Base-by-base conservation (phyloP, 2,113 vertebrate species). In the Ciconia stormi region DNA sequence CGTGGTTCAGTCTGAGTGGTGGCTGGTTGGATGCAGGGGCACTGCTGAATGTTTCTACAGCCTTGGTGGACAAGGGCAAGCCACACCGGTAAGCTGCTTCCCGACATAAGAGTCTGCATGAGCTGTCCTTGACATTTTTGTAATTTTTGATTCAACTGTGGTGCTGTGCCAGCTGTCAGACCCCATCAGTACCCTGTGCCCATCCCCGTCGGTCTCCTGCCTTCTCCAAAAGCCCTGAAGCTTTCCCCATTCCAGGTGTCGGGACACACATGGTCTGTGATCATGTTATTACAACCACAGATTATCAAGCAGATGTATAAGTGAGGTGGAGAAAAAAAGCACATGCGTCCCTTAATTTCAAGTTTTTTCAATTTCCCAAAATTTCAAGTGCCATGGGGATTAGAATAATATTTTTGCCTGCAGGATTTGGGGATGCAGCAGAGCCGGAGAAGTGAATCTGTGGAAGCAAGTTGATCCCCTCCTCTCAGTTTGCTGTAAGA, bases 1-100 rank as follows among this genome's bases (percentile, higher is more conserved):
- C 0, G 0, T 13, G 53, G 26, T 30, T 87, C 69, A n/a, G 3
- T 6, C 10, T 30, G 29, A 36, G 34, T 2, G 26, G 17, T 61
- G 34, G 20, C 50, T 10, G 1, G 21, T 9, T 44, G 42, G 50
- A 36, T 34, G 30, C 46, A 66, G 47, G n/a, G 56, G n/a, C 34
- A 30, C 13, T 61, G 78, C 22, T 38, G 36, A 56, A 44, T 2
- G 0, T 56, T 77, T 69, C 74, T 74, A 49, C 61, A 90, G 55
- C 74, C 49, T 32, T 69, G 58, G 58, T 6, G 10, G 7, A 23
- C 52, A 52, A 47, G 49, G 34, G 22, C 14, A 42, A 82, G 20
- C 56, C 49, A 34, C 22, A 13, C 4, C 2, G 4, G 29, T 52
- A 62, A 80, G 22, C 40, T 72, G 38, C 62, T 81, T 87, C 67